Evolutionary conservation across 2,797 vertebrate species (phyloP), one percentile per base, ranked within the genome.

Genomic region (Benthosema pterotum): DNA sequence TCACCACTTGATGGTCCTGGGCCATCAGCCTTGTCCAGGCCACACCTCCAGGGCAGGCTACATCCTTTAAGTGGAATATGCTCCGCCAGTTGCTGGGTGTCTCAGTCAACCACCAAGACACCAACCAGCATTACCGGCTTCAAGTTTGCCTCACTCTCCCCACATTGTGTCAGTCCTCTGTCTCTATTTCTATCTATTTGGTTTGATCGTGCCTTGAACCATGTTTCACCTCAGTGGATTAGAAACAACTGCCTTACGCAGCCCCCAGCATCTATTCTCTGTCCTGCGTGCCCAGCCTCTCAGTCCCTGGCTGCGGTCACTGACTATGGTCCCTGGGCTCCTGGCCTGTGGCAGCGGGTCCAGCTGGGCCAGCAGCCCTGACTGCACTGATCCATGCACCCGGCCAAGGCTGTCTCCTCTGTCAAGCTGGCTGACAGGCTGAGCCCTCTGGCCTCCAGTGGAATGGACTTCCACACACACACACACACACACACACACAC

Each of bases 381-480:
- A 42, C 18, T 16, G 13, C 38, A 45, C 42, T 57, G 55, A 57
- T 16, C n/a, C 14, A n/a, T 49, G 17, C 13, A 13, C 57, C 55
- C 17, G 60, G 62, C 71, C 71, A 72, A 75, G 75, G 67, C 46
- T 50, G 42, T 68, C 46, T 68, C 55, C 43, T 64, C 64, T 82
- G 68, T 80, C 72, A 75, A 66, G 63, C 68, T 72, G 75, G 69
- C 74, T 76, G 77, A 80, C 73, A 74, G 19, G 42, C 78, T 71
- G 54, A 63, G 68, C 73, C 77, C 73, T 82, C 68, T 79, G 74
- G 65, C 75, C 80, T 74, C 38, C 22, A 4, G 5, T 70, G 59
- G 58, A 72, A 64, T 47, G 32, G 60, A 67, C 72, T 80, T 74
- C 53, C 67, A 49, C 46, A 9, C 16, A 4, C 47, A 45, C 25